Evolutionary conservation across 2,113 vertebrate species (phyloP).

Genomic region (Centrocercus urophasianus): DNA sequence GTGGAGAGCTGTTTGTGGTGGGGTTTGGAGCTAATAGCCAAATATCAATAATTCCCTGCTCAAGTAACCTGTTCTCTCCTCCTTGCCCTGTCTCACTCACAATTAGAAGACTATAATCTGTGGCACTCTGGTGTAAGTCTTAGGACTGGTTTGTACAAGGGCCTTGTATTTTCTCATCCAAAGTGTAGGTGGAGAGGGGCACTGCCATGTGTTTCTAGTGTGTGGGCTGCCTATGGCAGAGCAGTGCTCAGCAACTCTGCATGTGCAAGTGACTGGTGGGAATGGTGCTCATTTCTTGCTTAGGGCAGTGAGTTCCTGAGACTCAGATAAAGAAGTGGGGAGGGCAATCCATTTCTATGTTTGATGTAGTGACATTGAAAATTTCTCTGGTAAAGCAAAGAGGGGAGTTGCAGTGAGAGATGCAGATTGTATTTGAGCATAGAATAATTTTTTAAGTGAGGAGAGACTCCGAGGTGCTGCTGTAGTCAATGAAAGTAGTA

Average conservation of each 20-base stretch:
- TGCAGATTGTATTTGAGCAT: neutral
- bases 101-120: neutral
- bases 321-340: fast-evolving
- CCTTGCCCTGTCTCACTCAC: neutral
- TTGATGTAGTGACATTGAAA: neutral
- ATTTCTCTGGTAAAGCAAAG: neutral
- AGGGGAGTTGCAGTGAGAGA: neutral
- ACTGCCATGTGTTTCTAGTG: neutral
- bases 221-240: neutral
- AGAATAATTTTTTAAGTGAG: neutral
- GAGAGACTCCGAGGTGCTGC: neutral
- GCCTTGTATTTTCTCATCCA: neutral
- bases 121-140: neutral
- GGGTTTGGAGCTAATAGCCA: neutral
- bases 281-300: neutral
- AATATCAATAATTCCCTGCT: neutral
- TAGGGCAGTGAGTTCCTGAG: neutral
- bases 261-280: neutral
- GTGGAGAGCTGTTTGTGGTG: neutral
- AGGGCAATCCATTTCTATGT: neutral
- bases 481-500: neutral
- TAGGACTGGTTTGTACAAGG: neutral
- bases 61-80: neutral
- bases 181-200: neutral
- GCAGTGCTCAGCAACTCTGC: fast-evolving